A percentile compares a stretch with the other conserved stretches of the same genome.
phyloP scores from a whole-genome alignment of 2,113 vertebrate genomes.

The Petroica traversi region DNA sequence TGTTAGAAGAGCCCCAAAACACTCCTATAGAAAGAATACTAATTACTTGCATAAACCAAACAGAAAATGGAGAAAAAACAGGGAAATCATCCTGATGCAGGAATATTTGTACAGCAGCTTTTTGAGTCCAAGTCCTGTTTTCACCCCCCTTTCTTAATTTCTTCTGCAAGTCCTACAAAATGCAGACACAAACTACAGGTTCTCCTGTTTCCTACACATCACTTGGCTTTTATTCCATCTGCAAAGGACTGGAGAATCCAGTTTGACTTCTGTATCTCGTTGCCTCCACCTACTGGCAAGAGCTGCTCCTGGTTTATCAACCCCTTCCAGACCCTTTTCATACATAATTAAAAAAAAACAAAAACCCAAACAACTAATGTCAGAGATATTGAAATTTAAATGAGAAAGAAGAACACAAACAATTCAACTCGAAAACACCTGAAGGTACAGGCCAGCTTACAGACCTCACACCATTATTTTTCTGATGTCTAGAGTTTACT shows the following conservation, averaged over 20 bases:
- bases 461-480: not conserved
- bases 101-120: not conserved
- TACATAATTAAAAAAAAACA: fast-evolving
- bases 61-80: not conserved
- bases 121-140: fast-evolving
- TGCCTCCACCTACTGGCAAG: conserved; percentile 70
- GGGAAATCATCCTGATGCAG: not conserved
- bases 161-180: not conserved
- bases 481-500: not conserved
- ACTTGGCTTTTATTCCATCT: not conserved
- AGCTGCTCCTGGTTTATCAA: not conserved
- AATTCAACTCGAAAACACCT: not conserved
- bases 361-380: no score
- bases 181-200: not conserved
- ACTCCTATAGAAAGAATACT: not conserved
- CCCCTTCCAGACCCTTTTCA: not conserved
- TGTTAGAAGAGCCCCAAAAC: not conserved
- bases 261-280: conserved; percentile 8
- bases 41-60: not conserved
- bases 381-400: not conserved
- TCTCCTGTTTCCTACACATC: not conserved
- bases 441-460: not conserved
- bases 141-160: not conserved
- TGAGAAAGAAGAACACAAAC: not conserved
- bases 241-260: not conserved